Percentiles rank a stretch among this genome's conserved stretches.
Conservation (phyloP, 1,140 invertebrate species). For the Apis cerana region DNA sequence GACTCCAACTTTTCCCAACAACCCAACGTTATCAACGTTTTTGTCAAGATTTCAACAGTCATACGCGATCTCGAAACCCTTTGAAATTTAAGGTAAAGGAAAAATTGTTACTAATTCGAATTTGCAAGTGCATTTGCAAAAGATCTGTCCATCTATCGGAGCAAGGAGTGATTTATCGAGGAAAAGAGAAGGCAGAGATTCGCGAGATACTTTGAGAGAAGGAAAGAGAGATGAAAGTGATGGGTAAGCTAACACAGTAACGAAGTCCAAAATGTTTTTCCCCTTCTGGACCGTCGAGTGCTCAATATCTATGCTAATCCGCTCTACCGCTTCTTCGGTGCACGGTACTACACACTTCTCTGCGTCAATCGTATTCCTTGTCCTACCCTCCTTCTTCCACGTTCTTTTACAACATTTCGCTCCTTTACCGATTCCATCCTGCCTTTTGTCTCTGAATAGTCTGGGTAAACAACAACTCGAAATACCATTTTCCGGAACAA, state of each 20-base stretch:
- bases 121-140: conserved; percentile 32
- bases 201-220: conserved; percentile 31
- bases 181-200: conserved; percentile 34
- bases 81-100: no score
- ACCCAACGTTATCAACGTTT: background rate
- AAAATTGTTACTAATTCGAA: background rate
- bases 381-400: background rate
- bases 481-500: conserved; percentile 28
- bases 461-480: conserved; percentile 45
- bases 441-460: conserved; percentile 46
- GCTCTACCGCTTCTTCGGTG: conserved; percentile 50
- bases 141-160: background rate
- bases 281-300: conserved; percentile 50
- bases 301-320: conserved; percentile 71
- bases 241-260: conserved; percentile 44
- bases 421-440: conserved; percentile 14
- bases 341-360: conserved; percentile 35
- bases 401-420: background rate
- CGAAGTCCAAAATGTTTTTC: conserved; percentile 69
- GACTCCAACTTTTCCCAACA: background rate
- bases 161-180: conserved; percentile 33
- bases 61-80: no score
- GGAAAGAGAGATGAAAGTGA: conserved; percentile 27
- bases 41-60: no score
- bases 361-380: conserved; percentile 43